These are phyloP conservation scores for Apis florea DNA, from an alignment of 1,140 invertebrate species.

Conservation along the genomic window DNA sequence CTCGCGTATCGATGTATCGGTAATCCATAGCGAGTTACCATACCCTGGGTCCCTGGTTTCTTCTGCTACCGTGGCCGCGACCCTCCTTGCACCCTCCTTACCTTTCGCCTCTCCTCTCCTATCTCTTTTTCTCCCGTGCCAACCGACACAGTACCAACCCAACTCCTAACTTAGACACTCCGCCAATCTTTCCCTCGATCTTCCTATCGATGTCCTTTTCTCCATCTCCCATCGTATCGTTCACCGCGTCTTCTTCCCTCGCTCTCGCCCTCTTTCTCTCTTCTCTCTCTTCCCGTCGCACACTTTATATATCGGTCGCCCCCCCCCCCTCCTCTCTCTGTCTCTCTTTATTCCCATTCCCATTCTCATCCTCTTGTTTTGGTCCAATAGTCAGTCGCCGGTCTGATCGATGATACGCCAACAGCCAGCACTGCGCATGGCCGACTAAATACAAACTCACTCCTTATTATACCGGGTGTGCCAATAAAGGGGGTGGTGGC, in stretches of 20 bases:
- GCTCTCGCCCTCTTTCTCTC: slow-evolving; percentile 44
- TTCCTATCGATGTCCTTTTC: slow-evolving; percentile 24
- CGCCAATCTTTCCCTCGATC: slow-evolving; percentile 27
- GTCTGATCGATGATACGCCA: slow-evolving; percentile 80
- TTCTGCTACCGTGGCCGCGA: too few relatives aligned
- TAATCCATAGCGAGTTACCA: slow-evolving; percentile 56
- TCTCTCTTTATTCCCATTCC: slow-evolving; percentile 66
- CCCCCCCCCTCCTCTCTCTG: slow-evolving; percentile 39
- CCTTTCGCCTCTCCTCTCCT: slow-evolving; percentile 3
- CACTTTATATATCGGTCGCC: slow-evolving; percentile 46
- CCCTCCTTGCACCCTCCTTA: too few relatives aligned
- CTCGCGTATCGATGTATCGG: slow-evolving; percentile 50
- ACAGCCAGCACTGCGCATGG: slow-evolving; percentile 77
- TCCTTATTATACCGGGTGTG: slow-evolving; percentile 78
- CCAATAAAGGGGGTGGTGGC: slow-evolving; percentile 72
- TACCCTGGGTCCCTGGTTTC: too few relatives aligned
- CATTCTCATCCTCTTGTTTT: slow-evolving; percentile 78
- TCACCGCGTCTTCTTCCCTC: slow-evolving; percentile 18
- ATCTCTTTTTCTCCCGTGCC: slow-evolving; percentile 31
- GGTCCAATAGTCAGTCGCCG: slow-evolving; percentile 77
- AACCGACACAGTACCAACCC: slow-evolving; percentile 1
- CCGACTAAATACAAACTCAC: slow-evolving; percentile 76
- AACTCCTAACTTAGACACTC: slow-evolving; percentile 17
- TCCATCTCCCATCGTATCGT: slow-evolving; percentile 4
- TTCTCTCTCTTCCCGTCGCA: slow-evolving; percentile 31